Conservation (phyloP, 1,140 invertebrate genomes). For the Wiebesia pumilae region DNA sequence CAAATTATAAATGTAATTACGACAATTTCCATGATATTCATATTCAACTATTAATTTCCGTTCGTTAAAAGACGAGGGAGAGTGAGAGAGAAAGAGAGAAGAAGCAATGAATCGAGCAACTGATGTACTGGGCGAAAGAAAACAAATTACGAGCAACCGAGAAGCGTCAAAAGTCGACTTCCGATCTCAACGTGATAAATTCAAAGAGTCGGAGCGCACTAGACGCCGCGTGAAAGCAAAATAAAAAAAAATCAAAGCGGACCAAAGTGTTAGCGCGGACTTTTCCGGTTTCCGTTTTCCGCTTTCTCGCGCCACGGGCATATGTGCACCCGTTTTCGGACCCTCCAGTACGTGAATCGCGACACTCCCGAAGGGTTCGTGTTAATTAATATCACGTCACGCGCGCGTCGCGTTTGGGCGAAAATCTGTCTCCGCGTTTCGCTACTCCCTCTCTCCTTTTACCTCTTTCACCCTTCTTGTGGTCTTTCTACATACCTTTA, state of each 20-base stretch:
- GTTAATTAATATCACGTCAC: constrained; percentile 76
- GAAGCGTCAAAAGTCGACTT: neutral
- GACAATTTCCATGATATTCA: neutral
- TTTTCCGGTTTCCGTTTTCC: constrained; percentile 65
- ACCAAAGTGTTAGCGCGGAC: constrained; percentile 52
- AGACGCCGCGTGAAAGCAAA: neutral
- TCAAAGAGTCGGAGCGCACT: constrained; percentile 40
- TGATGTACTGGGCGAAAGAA: neutral
- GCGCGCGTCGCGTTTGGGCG: constrained; percentile 64
- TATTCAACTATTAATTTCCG: neutral
- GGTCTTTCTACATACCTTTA: neutral
- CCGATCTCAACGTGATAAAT: neutral
- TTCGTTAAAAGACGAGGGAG: neutral
- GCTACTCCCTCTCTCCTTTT: constrained; percentile 19
- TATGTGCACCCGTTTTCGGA: constrained; percentile 45
- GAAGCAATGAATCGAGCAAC: neutral
- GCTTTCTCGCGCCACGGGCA: constrained; percentile 57
- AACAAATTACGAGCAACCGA: neutral
- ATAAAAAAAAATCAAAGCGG: neutral
- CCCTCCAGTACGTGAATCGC: constrained; percentile 23
- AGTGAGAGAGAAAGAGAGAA: neutral
- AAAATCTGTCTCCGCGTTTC: constrained; percentile 69
- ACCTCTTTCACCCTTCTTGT: neutral
- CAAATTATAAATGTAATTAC: too few relatives aligned
- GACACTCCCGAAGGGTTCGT: constrained; percentile 69